Conservation (phyloP, 2,113 vertebrate species). For the Nyctibius bracteatus region DNA sequence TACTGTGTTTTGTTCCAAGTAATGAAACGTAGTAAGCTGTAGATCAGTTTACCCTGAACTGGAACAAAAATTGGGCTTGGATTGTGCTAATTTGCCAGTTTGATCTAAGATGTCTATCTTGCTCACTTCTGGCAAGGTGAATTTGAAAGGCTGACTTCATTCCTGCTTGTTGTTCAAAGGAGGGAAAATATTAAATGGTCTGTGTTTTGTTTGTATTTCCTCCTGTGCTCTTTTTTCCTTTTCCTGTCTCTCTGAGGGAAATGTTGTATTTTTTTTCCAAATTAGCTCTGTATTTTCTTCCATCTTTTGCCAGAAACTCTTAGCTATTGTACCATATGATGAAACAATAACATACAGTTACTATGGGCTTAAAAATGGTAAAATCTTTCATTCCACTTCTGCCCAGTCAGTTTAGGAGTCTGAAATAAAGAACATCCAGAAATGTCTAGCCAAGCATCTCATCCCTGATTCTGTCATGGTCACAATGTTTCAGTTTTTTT, state of each 20-base stretch:
- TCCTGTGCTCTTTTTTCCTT: not conserved
- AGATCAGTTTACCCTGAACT: not conserved
- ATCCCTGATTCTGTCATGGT: not conserved
- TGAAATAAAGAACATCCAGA: not conserved
- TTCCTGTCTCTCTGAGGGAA: not conserved
- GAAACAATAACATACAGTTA: not conserved
- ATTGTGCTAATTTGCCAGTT: not conserved
- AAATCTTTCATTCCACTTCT: not conserved
- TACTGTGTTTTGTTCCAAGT: constrained; percentile 3
- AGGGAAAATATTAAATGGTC: not conserved
- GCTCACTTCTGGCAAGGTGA: not conserved
- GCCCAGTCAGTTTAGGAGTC: not conserved
- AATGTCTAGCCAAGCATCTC: not conserved
- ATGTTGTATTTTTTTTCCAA: not conserved
- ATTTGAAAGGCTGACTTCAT: not conserved
- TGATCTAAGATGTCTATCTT: not conserved
- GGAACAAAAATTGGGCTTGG: not conserved
- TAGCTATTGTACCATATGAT: not conserved
- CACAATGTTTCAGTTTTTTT: not conserved
- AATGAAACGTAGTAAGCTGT: not conserved
- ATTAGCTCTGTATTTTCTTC: not conserved
- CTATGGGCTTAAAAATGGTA: not conserved
- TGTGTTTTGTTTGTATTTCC: not conserved
- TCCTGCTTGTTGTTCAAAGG: not conserved
- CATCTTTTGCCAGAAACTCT: not conserved